These are phyloP conservation scores for Psococerastis gibbosa DNA, from an alignment of 2,888 invertebrate species.

Conservation along the genomic window DNA sequence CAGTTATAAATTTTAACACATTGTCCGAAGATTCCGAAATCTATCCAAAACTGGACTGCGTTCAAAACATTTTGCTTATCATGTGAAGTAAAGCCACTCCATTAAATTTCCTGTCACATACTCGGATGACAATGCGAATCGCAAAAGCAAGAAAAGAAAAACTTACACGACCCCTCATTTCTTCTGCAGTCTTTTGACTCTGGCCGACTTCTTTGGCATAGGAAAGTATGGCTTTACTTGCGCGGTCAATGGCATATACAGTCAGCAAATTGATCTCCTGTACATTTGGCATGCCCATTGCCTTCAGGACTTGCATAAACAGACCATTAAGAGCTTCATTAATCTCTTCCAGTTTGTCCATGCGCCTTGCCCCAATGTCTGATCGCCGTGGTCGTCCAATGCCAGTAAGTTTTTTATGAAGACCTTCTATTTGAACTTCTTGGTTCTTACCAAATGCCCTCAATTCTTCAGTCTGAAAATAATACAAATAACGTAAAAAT, in stretches of 20 bases:
- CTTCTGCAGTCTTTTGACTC: neutral
- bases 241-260: neutral
- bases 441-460: neutral
- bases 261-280: neutral
- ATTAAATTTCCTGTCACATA: no score
- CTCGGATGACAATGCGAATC: no score
- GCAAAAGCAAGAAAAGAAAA: no score
- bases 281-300: neutral
- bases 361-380: neutral
- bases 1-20: no score
- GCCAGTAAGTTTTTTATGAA: neutral
- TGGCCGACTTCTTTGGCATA: no score
- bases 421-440: neutral
- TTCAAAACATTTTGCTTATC: no score
- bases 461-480: neutral
- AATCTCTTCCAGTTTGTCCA: constrained; percentile 8
- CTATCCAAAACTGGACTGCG: no score
- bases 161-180: neutral
- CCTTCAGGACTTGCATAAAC: neutral
- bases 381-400: neutral
- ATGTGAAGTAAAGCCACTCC: no score
- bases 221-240: neutral
- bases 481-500: no score
- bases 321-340: neutral
- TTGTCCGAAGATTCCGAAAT: no score